Conservation (phyloP, 1,140 invertebrate species). For the Atta colombica region DNA sequence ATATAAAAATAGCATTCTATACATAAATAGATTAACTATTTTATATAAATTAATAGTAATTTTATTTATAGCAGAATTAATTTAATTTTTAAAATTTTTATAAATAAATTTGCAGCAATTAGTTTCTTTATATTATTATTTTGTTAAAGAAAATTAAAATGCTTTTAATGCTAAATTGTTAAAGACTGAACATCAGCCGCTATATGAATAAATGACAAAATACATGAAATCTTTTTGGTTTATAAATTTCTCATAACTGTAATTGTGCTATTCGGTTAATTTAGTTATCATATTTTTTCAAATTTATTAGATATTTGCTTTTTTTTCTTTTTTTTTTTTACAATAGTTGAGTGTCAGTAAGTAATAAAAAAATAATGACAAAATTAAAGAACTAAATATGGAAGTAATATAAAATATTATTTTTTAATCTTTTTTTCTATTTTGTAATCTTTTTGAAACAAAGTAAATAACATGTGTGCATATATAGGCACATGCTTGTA, state of each 20-base stretch:
- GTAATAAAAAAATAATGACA: too few relatives aligned
- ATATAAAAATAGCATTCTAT: constrained; percentile 4
- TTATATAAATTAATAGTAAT: not conserved
- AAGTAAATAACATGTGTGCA: too few relatives aligned
- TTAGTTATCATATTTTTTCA: not conserved
- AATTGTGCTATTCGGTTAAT: not conserved
- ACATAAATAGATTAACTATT: constrained; percentile 2
- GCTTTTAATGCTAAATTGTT: not conserved
- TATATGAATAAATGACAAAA: not conserved
- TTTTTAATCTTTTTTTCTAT: too few relatives aligned
- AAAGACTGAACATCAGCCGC: constrained; percentile 8
- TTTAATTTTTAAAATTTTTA: not conserved
- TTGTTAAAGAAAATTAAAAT: not conserved
- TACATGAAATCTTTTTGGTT: not conserved
- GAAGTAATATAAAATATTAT: too few relatives aligned
- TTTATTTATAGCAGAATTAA: constrained; percentile 12
- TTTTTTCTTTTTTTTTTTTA: too few relatives aligned
- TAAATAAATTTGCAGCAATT: constrained; percentile 20
- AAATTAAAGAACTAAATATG: too few relatives aligned
- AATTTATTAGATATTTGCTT: not conserved
- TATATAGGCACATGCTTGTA: too few relatives aligned
- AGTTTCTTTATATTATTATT: not conserved
- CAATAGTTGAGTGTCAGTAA: too few relatives aligned
- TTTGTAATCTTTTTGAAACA: too few relatives aligned
- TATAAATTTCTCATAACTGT: not conserved